Evolutionary conservation across 2,113 vertebrate species (phyloP), one percentile per base, ranked within the genome.

Genomic region (Chiloscyllium plagiosum): DNA sequence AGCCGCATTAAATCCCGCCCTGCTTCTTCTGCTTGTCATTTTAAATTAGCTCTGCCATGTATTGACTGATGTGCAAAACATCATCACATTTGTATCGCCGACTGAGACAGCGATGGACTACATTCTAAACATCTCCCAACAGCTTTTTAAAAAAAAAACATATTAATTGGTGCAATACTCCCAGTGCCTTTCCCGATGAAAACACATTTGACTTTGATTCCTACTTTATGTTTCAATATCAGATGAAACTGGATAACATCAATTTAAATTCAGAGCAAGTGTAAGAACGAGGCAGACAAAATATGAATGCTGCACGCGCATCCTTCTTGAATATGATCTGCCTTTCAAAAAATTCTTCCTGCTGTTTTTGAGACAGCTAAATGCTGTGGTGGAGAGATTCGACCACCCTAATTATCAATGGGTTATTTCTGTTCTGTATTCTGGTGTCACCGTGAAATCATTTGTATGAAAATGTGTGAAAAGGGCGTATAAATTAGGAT

Each of bases 401-500:
- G 20, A 94, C 29, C 4, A 17, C 1, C 24, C 29, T 95, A 72
- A 72, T 95, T 72, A 95, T 29, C 42, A 94, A 10, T 50, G 20
- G 8, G 22, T 29, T 72, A 42, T 70, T 95, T 37, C 37, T 13
- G 29, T 68, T 29, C 68, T 72, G 22, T 37, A 50, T 50, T 26
- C 68, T 70, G 93, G 7, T 94, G 10, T 37, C 19, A 68, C 42
- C 42, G 42, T 70, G 68, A 70, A 47, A 47, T 70, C 24, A 8
- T 66, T n/a, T 3, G n/a, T 42, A 94, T 50, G 66, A 94, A 94
- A 94, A 12, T 10, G 0, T 47, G 19, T 72, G 22, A 72, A 4
- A 95, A 29, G 93, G 47, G 37, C 93, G 50, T 29, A 15, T 72
- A 70, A 95, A 50, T 95, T 95, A 69, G 70, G 68, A 95, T 95